phyloP scores from a whole-genome alignment of 2,888 invertebrate species.

The Cosmia pyralina region DNA sequence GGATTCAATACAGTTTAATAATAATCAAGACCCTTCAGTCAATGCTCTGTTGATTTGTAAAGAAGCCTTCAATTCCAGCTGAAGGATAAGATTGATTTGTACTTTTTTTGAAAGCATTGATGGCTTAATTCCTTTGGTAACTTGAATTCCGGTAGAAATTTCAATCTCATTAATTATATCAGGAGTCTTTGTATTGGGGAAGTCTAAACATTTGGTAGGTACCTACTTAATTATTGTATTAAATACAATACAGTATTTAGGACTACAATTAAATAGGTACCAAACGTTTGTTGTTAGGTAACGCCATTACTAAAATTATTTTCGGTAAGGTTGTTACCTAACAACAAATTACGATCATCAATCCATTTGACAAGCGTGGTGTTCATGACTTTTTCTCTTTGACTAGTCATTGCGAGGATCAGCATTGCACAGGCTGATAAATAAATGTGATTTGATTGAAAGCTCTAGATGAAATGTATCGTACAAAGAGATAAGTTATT shows the following conservation, averaged over 20 bases:
- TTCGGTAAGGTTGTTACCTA: neutral
- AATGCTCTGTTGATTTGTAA: conserved; percentile 19
- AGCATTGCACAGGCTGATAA: neutral
- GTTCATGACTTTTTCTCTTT: neutral
- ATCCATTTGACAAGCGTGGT: neutral
- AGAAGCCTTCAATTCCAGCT: conserved; percentile 13
- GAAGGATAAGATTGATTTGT: conserved; percentile 46
- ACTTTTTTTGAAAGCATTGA: conserved; percentile 28
- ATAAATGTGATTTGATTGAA: conserved; percentile 4
- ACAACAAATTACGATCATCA: neutral
- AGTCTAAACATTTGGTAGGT: no score
- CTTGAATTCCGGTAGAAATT: neutral
- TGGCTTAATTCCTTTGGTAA: conserved; percentile 14
- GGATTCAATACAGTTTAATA: conserved; percentile 36
- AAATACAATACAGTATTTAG: no score
- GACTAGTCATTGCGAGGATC: neutral
- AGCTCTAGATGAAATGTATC: conserved; percentile 3
- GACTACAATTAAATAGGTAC: no score
- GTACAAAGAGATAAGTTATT: conserved; percentile 15
- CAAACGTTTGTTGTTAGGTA: no score
- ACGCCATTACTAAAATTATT: neutral
- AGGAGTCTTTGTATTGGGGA: no score
- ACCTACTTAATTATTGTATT: no score
- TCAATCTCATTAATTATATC: conserved; percentile 22
- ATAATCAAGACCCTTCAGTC: conserved; percentile 42